phyloP scores from a whole-genome alignment of 2,888 invertebrate species.

The Lymantria dispar region DNA sequence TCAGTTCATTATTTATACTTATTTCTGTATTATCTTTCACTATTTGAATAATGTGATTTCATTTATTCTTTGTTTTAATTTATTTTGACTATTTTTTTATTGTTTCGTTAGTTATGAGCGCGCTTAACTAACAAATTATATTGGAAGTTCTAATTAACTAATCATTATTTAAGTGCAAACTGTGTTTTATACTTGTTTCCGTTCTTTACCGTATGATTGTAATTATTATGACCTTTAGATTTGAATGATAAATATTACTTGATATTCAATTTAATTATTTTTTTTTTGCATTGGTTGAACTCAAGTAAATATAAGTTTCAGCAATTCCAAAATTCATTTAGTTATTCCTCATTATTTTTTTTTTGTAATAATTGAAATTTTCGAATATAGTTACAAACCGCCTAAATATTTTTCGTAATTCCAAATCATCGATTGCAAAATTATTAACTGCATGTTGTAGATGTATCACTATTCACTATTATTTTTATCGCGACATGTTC shows the following conservation, averaged over 20 bases:
- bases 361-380: neutral
- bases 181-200: too few relatives aligned
- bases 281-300: too few relatives aligned
- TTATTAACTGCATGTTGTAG: neutral
- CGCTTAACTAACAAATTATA: too few relatives aligned
- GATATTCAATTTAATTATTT: too few relatives aligned
- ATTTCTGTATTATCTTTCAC: neutral
- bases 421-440: neutral
- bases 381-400: neutral
- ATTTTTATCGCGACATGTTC: conserved; percentile 8
- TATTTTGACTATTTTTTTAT: neutral
- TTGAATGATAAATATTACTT: too few relatives aligned
- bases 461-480: conserved; percentile 11
- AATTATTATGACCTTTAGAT: too few relatives aligned
- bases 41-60: neutral
- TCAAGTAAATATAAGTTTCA: too few relatives aligned
- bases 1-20: neutral
- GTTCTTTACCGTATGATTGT: too few relatives aligned
- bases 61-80: neutral
- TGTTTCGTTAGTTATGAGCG: too few relatives aligned
- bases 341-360: neutral
- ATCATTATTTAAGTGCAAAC: too few relatives aligned
- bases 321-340: neutral
- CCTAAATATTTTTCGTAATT: neutral
- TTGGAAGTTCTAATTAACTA: too few relatives aligned